Conservation (phyloP, 2,888 invertebrate genomes). For the Eupithecia pulchellata region DNA sequence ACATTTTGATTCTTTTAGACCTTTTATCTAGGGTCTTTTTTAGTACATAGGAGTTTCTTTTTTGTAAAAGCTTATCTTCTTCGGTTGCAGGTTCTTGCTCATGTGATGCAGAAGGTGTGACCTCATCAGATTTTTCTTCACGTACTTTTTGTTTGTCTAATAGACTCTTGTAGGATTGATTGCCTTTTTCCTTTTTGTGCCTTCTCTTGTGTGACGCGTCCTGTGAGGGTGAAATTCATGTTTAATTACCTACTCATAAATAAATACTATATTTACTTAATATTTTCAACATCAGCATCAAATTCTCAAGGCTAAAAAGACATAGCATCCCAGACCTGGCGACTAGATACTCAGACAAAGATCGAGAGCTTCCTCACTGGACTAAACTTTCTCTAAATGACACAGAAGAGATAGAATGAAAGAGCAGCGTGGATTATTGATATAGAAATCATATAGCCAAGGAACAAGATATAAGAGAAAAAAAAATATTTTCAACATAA, state of each 20-base stretch:
- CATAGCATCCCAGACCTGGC: too few relatives aligned
- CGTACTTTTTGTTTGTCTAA: constrained; percentile 13
- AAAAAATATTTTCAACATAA: neutral
- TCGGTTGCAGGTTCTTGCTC: constrained; percentile 13
- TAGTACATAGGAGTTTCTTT: constrained; percentile 17
- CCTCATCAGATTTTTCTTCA: constrained; percentile 12
- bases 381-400: too few relatives aligned
- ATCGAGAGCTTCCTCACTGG: too few relatives aligned
- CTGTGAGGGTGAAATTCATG: constrained; percentile 10
- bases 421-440: too few relatives aligned
- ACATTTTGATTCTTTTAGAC: constrained; percentile 55
- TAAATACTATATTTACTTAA: too few relatives aligned
- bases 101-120: constrained; percentile 11
- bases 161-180: constrained; percentile 27
- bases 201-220: constrained; percentile 26
- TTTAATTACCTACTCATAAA: too few relatives aligned
- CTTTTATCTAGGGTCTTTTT: constrained; percentile 32
- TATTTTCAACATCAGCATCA: neutral
- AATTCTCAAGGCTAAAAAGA: too few relatives aligned
- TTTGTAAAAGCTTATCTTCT: constrained; percentile 14
- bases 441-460: too few relatives aligned
- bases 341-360: too few relatives aligned
- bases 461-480: too few relatives aligned
- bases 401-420: too few relatives aligned
- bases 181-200: constrained; percentile 24